Base-by-base conservation (phyloP, 2,888 invertebrate genomes). In the Caenorhabditis macrosperma region DNA sequence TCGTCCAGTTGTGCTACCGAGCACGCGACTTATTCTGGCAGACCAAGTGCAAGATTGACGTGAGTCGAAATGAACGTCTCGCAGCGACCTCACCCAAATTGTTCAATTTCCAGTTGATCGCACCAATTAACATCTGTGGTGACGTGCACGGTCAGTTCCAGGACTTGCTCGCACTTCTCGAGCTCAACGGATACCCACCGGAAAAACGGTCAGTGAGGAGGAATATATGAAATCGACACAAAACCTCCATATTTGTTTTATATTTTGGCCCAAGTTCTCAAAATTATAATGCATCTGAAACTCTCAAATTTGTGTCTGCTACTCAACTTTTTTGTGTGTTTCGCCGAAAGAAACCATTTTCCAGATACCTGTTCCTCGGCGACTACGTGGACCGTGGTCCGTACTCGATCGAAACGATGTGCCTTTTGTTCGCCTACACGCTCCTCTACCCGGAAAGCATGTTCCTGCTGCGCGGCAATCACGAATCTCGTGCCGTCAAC, bases 51-150 rank as follows among this genome's bases (percentile, higher is more conserved):
- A 75, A 66, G 30, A n/a, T 80, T 24, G 79, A 80, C 5, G 69
- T 77, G 35, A 7, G 46, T 28, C 7, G 17, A n/a, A 20, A 17
- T 17, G 20, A 46, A 17, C 20, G 33, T 7, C 9, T 33, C 9
- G 33, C 6, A 5, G 33, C 6, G 33, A 33, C 5, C 30, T 75
- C 41, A n/a, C n/a, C n/a, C n/a, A n/a, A n/a, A n/a, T n/a, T n/a
- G n/a, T n/a, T n/a, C n/a, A n/a, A n/a, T n/a, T n/a, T n/a, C n/a
- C 48, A 84, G 81, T 96, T 99, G 59, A 95, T 95, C 86, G 95
- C 96, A 81, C 98, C 98, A 84, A 97, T 98, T 85, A 98, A 97
- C 61, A 96, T 99, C 75, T 98, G 97, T 92, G 98, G 98, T 28
- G 98, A 99, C 92, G 97, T 99, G 91, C 98, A 99, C 92, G 98